Percentiles rank a stretch among this genome's conserved stretches.
Conservation (phyloP, 2,888 invertebrate genomes). For the Platycheirus rosarum region DNA sequence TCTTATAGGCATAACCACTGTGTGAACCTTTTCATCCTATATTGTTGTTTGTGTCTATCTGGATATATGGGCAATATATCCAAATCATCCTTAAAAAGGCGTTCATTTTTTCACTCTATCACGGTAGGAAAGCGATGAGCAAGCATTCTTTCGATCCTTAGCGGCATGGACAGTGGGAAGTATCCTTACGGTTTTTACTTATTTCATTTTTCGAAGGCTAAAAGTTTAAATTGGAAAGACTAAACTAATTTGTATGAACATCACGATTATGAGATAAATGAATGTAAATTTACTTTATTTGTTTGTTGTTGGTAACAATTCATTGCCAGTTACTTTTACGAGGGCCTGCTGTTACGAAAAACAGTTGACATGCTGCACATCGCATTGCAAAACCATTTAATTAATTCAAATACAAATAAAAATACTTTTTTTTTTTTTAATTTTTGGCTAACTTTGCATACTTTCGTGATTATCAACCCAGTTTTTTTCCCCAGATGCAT, state of each 20-base stretch:
- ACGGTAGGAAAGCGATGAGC: too few species aligned
- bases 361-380: conserved; percentile 43
- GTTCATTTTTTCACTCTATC: too few species aligned
- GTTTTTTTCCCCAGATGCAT: too few species aligned
- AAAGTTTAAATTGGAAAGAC: conserved; percentile 21
- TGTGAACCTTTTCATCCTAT: too few species aligned
- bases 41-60: too few species aligned
- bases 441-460: conserved; percentile 34
- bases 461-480: conserved; percentile 33
- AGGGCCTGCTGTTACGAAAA: conserved; percentile 15
- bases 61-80: too few species aligned
- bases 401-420: conserved; percentile 44
- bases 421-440: conserved; percentile 15
- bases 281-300: conserved; percentile 52
- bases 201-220: conserved; percentile 21
- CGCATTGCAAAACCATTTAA: conserved; percentile 38
- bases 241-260: conserved; percentile 55
- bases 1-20: too few species aligned
- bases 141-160: conserved; percentile 4
- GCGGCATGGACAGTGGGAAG: too few species aligned
- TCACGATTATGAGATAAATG: conserved; percentile 66
- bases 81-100: too few species aligned
- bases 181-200: too few species aligned
- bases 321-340: conserved; percentile 4
- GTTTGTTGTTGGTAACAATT: conserved; percentile 16